phyloP scores from a whole-genome alignment of 2,888 invertebrate genomes.

The Mimachlamys varia region DNA sequence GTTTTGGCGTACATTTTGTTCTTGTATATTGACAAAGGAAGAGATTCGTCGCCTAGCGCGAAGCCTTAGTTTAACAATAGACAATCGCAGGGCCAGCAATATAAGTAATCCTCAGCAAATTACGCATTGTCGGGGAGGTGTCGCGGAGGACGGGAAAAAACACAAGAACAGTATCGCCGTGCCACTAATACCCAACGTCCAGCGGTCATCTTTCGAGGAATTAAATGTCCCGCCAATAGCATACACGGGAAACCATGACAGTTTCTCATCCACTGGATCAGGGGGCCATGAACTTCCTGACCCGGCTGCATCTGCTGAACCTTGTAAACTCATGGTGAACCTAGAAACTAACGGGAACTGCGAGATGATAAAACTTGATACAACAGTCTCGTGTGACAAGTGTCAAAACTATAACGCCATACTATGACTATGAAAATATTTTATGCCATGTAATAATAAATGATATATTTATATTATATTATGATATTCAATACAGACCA shows the following conservation, averaged over 20 bases:
- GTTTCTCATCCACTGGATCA: not conserved
- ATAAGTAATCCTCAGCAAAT: constrained; percentile 58
- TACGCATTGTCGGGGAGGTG: constrained; percentile 53
- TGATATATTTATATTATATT: too few species aligned
- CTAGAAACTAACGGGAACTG: constrained; percentile 52
- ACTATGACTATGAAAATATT: constrained; percentile 25
- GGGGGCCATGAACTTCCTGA: not conserved
- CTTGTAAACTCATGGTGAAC: constrained; percentile 41
- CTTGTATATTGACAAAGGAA: constrained; percentile 70
- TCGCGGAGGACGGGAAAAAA: not conserved
- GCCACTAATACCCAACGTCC: constrained; percentile 42
- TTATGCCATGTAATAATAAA: too few species aligned
- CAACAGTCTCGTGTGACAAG: constrained; percentile 41
- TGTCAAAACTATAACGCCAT: constrained; percentile 45
- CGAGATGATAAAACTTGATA: constrained; percentile 44
- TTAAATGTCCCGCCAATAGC: not conserved
- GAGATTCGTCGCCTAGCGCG: constrained; percentile 67
- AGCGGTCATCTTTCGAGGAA: constrained; percentile 29
- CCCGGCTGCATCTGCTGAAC: not conserved
- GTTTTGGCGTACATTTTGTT: constrained; percentile 78
- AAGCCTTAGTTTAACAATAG: constrained; percentile 70
- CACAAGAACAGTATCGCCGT: constrained; percentile 47
- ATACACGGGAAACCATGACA: not conserved
- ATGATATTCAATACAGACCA: too few species aligned
- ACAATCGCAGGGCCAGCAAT: constrained; percentile 61